Evolutionary conservation across 1,140 invertebrate species (phyloP), one percentile per base, ranked within the genome.

Genomic region (Cherax quadricarinatus): DNA sequence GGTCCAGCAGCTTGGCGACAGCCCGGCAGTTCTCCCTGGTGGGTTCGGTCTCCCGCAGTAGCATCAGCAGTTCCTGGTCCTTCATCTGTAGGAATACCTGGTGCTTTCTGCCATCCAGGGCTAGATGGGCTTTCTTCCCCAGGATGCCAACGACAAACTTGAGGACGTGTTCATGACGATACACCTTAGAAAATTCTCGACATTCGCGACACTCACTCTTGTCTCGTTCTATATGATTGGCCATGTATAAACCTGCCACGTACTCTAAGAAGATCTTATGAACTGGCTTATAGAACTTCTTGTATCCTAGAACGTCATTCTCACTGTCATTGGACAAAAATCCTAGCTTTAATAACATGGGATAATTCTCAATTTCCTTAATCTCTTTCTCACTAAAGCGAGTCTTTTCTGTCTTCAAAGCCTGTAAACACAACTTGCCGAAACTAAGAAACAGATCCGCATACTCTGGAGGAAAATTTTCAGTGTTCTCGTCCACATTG

Each of bases 371-470:
- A 48, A 94, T 81, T 24, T 92, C 91, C 81, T 93, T 86, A 30
- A 94, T 85, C 62, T 94, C 91, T 80, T 94, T 93, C 53, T 81
- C 90, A 21, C 92, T 94, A 80, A 94, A 94, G 5, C 90, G 89
- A 0, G 92, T 86, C 41, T 87, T 90, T 75, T 94, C 94, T 7
- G 86, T 93, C 21, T 90, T 90, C 30, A 94, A 73, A 6, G 93
- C 91, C 21, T 94, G 75, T 12, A 94, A 85, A 85, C 94, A 94
- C 70, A 94, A 83, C 84, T 93, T 92, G 1, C 94, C 94, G 82
- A 94, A 94, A 57, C 93, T 91, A 7, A 92, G 70, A 53, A 94
- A 92, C 7, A 92, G 75, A 79, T 92, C 86, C 49, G 93, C 91
- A 84, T 94, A 93, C 53, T 92, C 79, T 10, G 82, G 57, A 9